Evolutionary conservation across 2,797 vertebrate genomes (phyloP).

Genomic region (Acomys russatus): DNA sequence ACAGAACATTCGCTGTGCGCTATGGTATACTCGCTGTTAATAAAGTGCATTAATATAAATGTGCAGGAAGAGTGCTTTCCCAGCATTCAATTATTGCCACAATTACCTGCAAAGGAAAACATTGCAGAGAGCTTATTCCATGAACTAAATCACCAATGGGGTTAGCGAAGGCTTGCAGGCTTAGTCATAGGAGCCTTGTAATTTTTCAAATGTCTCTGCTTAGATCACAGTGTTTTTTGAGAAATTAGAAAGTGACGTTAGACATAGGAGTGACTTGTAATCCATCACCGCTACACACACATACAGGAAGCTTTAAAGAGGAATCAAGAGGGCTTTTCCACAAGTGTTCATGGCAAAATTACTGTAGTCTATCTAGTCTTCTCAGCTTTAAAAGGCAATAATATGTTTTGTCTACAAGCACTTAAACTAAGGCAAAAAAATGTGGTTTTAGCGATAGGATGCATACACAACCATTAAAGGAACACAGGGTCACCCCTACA

Average conservation of each 20-base stretch:
- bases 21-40: neutral
- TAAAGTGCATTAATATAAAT: constrained; percentile 15
- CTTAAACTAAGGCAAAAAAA: constrained; percentile 37
- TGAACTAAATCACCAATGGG: neutral
- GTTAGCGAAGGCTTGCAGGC: constrained; percentile 11
- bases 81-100: neutral
- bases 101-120: constrained; percentile 30
- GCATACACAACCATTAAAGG: neutral
- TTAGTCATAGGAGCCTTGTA: neutral
- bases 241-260: neutral
- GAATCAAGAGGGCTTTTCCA: constrained; percentile 20
- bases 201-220: constrained; percentile 15
- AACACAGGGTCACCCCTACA: neutral
- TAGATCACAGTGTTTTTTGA: constrained; percentile 9
- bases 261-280: neutral
- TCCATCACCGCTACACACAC: neutral
- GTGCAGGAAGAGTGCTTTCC: neutral
- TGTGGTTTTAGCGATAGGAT: neutral
- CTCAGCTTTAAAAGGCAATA: neutral
- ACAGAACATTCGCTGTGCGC: neutral
- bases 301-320: neutral
- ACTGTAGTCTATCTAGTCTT: neutral
- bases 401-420: neutral
- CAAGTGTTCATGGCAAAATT: constrained; percentile 33
- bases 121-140: neutral